Conservation (phyloP, 1,140 invertebrate genomes). For the Sinella curviseta region DNA sequence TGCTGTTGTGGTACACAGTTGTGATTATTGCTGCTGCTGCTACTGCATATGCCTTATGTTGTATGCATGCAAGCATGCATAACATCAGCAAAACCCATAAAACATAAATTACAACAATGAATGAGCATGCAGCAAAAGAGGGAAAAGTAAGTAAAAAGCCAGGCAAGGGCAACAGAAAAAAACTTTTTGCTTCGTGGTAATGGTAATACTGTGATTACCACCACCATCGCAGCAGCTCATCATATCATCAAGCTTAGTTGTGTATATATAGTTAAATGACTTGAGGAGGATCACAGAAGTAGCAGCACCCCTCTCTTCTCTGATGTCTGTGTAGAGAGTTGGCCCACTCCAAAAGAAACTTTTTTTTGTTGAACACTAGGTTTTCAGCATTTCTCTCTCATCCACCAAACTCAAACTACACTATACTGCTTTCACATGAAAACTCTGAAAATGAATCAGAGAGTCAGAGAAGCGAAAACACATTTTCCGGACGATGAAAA, state of each 20-base stretch:
- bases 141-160: not conserved
- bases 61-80: conserved; percentile 3
- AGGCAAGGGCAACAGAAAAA: not conserved
- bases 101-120: conserved; percentile 25
- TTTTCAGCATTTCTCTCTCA: not conserved
- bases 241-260: not conserved
- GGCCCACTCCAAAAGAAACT: not conserved
- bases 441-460: conserved; percentile 19
- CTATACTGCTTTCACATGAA: conserved; percentile 1
- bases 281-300: not conserved
- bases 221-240: not conserved
- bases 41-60: not conserved
- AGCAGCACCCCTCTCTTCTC: no score
- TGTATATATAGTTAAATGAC: not conserved
- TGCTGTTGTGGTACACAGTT: no score
- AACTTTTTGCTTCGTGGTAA: not conserved
- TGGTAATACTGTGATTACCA: not conserved
- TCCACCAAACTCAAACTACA: not conserved
- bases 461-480: conserved; percentile 27
- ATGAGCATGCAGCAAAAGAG: not conserved
- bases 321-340: no score
- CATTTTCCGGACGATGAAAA: conserved; percentile 27
- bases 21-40: not conserved
- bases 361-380: conserved; percentile 11
- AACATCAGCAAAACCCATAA: conserved; percentile 6